Evolutionary conservation across 2,113 vertebrate genomes (phyloP).

Genomic region (Pseudorectes ferrugineus): DNA sequence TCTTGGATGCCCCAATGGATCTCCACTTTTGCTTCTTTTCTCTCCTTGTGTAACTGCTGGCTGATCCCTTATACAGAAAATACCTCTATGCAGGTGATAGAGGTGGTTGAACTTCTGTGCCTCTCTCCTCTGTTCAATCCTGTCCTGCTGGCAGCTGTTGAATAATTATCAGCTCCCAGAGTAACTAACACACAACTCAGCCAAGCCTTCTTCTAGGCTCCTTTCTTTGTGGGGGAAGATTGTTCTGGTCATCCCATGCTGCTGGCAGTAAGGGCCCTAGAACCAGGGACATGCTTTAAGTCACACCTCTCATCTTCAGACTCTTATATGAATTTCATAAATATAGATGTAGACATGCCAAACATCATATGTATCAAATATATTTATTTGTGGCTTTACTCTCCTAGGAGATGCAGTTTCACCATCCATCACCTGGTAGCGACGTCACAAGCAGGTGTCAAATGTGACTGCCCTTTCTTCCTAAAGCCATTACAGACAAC

Average conservation of each 20-base stretch:
- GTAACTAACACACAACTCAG: background rate
- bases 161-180: background rate
- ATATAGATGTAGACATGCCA: background rate
- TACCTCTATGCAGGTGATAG: background rate
- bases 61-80: background rate
- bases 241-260: background rate
- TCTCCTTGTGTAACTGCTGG: background rate
- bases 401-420: background rate
- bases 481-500: background rate
- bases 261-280: background rate
- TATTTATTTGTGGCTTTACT: background rate
- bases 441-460: background rate
- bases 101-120: background rate
- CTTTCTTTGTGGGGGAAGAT: background rate
- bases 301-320: rapidly evolving
- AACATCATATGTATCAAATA: background rate
- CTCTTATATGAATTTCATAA: background rate
- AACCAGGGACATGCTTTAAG: background rate
- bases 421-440: too few species aligned
- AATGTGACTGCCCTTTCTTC: background rate
- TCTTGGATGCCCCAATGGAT: background rate
- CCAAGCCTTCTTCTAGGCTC: background rate
- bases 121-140: background rate
- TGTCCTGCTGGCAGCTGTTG: background rate
- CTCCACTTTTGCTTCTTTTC: background rate